Evolutionary conservation across 2,113 vertebrate genomes (phyloP), one percentile per base, ranked within the genome.

Genomic region (Sarotherodon lohbergeri): DNA sequence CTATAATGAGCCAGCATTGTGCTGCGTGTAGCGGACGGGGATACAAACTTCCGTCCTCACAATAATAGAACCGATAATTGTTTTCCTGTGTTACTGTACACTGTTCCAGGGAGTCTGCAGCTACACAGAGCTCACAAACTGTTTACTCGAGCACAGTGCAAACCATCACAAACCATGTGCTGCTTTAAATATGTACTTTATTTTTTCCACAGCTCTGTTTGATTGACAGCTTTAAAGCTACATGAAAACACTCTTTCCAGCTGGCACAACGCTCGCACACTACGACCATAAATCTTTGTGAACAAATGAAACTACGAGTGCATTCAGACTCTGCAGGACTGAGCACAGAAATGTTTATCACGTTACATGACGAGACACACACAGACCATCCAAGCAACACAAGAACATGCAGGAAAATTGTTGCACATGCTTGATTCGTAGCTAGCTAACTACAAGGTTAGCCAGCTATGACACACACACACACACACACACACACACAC

Each of bases 61-160:
- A 88, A 92, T 50, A 93, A 90, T 86, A 91, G 93, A 88, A 79
- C 83, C 34, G 85, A 90, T 90, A 55, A 83, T 93, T 82, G 66
- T 90, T 91, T 93, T 93, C 90, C 90, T 94, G 92, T 88, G 80
- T 88, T 86, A 82, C 90, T 91, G 89, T 80, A 86, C 85, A 87
- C 93, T 94, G 94, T 93, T 91, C 81, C 85, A 87, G 34, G 14
- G 27, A 89, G 71, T 68, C 88, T 83, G 52, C 41, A 48, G 61
- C 48, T 27, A 43, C 7, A 82, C 71, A 89, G 48, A 34, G 36
- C 19, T 22, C 85, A 84, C 68, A 48, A 9, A 48, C 34, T 22
- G 50, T 43, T 48, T 48, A 16, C 68, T 54, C 1, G 3, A 89
- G 17, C 34, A 13, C 79, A 66, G 55, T 34, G 27, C 14, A 59